These are phyloP conservation scores for Eleutherodactylus coqui DNA, from an alignment of 2,797 vertebrate genomes.

Conservation along the genomic window DNA sequence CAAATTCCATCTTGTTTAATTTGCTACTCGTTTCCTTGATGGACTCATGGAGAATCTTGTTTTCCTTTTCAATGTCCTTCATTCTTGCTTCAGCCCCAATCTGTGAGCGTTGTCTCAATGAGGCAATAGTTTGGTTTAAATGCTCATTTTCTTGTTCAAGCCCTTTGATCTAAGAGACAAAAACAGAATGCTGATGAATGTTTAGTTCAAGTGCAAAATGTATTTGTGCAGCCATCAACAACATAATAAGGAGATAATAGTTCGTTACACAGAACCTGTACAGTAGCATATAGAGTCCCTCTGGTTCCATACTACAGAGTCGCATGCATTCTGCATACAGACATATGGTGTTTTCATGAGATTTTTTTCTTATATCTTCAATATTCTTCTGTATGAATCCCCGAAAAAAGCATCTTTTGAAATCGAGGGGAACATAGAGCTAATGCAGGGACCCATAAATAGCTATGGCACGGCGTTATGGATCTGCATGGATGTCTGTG, in stretches of 20 bases:
- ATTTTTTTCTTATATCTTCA: background rate
- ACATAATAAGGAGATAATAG: background rate
- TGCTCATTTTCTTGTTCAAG: conserved; percentile 96
- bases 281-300: too few species aligned
- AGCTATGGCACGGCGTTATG: background rate
- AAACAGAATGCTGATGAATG: conserved; percentile 59
- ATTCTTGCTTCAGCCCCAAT: conserved; percentile 93
- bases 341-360: background rate
- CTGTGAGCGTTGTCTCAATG: conserved; percentile 91
- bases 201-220: background rate
- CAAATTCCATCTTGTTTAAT: conserved; percentile 93
- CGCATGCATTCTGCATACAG: background rate
- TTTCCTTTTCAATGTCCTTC: conserved; percentile 96
- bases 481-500: background rate
- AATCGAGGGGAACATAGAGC: too few species aligned
- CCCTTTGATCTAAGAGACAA: conserved; percentile 83
- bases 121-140: conserved; percentile 88
- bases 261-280: background rate
- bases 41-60: conserved; percentile 93
- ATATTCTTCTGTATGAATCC: too few species aligned
- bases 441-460: too few species aligned
- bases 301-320: background rate
- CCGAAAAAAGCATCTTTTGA: too few species aligned
- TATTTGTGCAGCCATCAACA: background rate
- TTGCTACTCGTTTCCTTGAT: conserved; percentile 93